These are phyloP conservation scores for Megalops atlanticus DNA, from an alignment of 2,113 vertebrate species.

Conservation along the genomic window DNA sequence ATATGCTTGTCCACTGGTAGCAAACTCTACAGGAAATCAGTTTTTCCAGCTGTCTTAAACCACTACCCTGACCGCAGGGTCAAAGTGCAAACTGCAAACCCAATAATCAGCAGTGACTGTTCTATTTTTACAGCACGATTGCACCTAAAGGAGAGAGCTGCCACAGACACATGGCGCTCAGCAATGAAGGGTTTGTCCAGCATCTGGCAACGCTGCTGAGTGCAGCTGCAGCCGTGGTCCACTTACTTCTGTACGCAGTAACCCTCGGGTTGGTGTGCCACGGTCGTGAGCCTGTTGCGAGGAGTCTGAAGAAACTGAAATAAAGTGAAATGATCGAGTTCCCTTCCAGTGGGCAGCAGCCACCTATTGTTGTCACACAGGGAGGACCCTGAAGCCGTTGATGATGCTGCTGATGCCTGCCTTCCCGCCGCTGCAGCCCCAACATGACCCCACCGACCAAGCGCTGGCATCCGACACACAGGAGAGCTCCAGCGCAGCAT, in stretches of 20 bases:
- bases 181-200: neutral
- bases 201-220: neutral
- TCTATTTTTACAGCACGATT: neutral
- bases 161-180: neutral
- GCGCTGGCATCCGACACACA: too few relatives aligned
- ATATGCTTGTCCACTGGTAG: neutral
- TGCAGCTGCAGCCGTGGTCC: neutral
- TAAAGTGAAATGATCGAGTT: too few relatives aligned
- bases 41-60: neutral
- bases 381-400: too few relatives aligned
- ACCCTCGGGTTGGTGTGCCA: neutral
- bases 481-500: too few relatives aligned
- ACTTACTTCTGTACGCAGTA: constrained; percentile 4
- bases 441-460: too few relatives aligned
- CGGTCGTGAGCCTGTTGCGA: neutral
- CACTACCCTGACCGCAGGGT: constrained; percentile 11
- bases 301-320: too few relatives aligned
- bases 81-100: constrained; percentile 17
- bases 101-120: neutral
- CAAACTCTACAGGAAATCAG: constrained; percentile 4
- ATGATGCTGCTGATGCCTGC: too few relatives aligned
- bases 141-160: constrained; percentile 14
- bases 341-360: too few relatives aligned
- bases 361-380: too few relatives aligned
- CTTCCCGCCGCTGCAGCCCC: too few relatives aligned